Conservation (phyloP, 2,888 invertebrate species). For the Drosophila monieri region DNA sequence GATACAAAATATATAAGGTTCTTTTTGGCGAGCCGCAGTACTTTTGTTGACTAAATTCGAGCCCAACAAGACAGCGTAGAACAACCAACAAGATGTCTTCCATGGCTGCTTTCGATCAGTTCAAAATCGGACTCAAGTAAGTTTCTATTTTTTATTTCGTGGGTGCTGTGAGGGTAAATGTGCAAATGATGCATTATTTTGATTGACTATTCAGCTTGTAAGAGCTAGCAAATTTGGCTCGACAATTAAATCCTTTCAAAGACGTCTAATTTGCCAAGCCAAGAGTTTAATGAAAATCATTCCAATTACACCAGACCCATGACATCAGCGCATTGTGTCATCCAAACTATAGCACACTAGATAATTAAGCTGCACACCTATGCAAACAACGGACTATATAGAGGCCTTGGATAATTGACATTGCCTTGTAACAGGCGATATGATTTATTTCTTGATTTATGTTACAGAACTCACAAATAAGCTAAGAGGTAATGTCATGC, state of each 20-base stretch:
- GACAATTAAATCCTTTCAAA: neutral
- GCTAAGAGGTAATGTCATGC: neutral
- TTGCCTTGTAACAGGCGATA: conserved; percentile 4
- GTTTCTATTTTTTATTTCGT: conserved; percentile 37
- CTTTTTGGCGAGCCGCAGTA: neutral
- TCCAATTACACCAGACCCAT: conserved; percentile 31
- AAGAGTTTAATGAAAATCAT: conserved; percentile 23
- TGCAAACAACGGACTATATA: neutral
- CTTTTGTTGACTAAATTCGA: conserved; percentile 20
- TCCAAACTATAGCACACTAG: conserved; percentile 28
- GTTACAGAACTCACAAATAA: neutral
- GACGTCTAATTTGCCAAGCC: conserved; percentile 9
- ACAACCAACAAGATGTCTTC: conserved; percentile 74
- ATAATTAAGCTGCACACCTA: conserved; percentile 39
- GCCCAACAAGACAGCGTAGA: conserved; percentile 14
- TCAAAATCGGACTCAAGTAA: conserved; percentile 83
- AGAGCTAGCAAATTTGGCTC: neutral
- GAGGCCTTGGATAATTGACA: conserved; percentile 1
- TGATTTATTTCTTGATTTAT: conserved; percentile 13
- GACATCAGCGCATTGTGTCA: conserved; percentile 50
- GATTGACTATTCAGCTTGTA: neutral
- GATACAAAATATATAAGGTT: neutral
- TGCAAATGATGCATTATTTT: neutral
- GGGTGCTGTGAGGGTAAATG: neutral
- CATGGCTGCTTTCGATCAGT: conserved; percentile 81